phyloP scores from a whole-genome alignment of 1,140 invertebrate genomes.

The Pteromalus puparum region DNA sequence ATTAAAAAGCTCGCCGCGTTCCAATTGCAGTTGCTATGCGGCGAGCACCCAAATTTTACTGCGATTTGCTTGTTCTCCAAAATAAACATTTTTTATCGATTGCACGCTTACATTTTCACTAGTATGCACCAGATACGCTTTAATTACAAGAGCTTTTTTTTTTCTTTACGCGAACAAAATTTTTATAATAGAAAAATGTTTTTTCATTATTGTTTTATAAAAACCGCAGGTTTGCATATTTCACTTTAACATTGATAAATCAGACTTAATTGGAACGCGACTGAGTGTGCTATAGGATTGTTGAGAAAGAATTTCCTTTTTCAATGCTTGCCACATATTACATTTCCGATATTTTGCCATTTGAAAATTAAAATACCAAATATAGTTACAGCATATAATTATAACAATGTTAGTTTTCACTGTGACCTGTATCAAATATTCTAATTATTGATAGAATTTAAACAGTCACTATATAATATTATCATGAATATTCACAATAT shows the following conservation, averaged over 20 bases:
- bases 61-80: background rate
- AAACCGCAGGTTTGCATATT: background rate
- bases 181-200: too few species aligned
- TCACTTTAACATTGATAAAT: background rate
- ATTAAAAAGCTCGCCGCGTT: background rate
- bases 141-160: too few species aligned
- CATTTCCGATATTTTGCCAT: background rate
- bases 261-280: constrained; percentile 14
- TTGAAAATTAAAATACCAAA: background rate
- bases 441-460: background rate
- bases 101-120: too few species aligned
- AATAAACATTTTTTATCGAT: background rate
- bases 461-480: constrained; percentile 8
- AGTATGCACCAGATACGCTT: too few species aligned
- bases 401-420: background rate
- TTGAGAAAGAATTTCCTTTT: constrained; percentile 38
- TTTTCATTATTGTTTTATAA: constrained; percentile 4
- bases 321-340: constrained; percentile 1
- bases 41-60: background rate
- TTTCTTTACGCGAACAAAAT: too few species aligned
- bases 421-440: background rate
- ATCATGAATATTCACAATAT: constrained; percentile 12
- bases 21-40: background rate
- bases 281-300: background rate
- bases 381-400: background rate